phyloP scores from a whole-genome alignment of 2,113 vertebrate genomes.

The Cavia aperea region DNA sequence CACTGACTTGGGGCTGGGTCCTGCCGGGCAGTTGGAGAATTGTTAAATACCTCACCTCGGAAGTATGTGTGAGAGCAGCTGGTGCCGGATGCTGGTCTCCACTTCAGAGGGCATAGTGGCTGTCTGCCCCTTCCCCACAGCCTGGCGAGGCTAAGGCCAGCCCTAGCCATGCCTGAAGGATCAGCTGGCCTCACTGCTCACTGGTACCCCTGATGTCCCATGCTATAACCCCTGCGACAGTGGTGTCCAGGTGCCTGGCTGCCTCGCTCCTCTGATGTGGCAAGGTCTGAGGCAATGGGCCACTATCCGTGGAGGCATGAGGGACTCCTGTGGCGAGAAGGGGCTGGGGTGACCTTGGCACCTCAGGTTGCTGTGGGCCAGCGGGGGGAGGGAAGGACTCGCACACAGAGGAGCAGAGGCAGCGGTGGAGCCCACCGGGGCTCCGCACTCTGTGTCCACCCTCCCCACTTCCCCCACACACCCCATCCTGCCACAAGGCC shows the following conservation, averaged over 20 bases:
- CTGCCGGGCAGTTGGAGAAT: neutral
- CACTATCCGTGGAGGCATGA: fast-evolving
- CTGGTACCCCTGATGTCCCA: fast-evolving
- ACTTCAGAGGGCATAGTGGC: neutral
- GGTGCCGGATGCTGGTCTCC: neutral
- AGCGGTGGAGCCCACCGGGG: neutral
- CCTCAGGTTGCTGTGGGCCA: neutral
- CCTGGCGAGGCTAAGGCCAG: neutral
- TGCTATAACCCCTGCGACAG: neutral
- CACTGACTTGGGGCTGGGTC: neutral
- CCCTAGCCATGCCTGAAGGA: neutral
- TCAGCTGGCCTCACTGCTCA: neutral
- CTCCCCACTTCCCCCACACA: neutral
- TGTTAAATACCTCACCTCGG: neutral
- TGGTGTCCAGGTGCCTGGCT: neutral
- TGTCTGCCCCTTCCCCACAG: too few relatives aligned
- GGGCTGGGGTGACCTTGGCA: too few relatives aligned
- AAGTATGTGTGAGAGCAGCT: neutral
- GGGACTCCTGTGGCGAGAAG: neutral
- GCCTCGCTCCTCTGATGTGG: neutral
- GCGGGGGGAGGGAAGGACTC: neutral
- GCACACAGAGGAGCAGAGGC: neutral
- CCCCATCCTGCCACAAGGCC: neutral
- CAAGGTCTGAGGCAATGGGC: neutral
- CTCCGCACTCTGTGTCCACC: neutral